phyloP scores from a whole-genome alignment of 2,113 vertebrate genomes.

The Tragulus kanchil region DNA sequence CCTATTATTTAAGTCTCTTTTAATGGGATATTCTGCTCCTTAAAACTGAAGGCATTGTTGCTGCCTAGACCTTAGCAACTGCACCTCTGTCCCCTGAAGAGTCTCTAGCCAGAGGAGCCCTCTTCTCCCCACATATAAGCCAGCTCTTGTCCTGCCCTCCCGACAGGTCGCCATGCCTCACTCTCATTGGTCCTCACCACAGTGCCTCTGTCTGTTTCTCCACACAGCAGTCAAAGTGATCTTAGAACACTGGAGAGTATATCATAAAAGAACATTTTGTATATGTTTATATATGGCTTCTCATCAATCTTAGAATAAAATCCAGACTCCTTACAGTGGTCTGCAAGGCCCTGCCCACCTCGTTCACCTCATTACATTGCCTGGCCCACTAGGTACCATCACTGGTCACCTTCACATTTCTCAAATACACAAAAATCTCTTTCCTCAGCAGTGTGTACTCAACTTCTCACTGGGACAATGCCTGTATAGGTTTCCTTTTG shows the following conservation, averaged over 20 bases:
- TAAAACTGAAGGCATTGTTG: neutral
- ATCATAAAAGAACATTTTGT: neutral
- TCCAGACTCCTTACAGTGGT: neutral
- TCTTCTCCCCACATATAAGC: neutral
- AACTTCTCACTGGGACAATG: neutral
- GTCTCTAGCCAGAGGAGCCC: neutral
- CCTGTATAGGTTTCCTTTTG: neutral
- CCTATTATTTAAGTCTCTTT: neutral
- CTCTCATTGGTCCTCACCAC: fast-evolving
- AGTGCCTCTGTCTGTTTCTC: neutral
- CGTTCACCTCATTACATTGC: fast-evolving
- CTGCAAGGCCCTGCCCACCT: too few relatives aligned
- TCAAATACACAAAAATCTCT: neutral
- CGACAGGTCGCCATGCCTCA: too few relatives aligned
- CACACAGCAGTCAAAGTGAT: neutral
- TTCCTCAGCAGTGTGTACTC: neutral
- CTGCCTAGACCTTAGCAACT: neutral
- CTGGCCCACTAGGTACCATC: too few relatives aligned
- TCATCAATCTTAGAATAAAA: neutral
- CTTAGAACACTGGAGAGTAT: neutral
- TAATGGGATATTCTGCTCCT: neutral
- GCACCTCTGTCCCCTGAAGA: fast-evolving
- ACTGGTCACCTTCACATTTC: neutral
- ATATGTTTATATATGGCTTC: neutral
- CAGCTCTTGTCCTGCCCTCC: neutral